Evolutionary conservation across 2,797 vertebrate species (phyloP).

Genomic region (Pangasius krempfi): DNA sequence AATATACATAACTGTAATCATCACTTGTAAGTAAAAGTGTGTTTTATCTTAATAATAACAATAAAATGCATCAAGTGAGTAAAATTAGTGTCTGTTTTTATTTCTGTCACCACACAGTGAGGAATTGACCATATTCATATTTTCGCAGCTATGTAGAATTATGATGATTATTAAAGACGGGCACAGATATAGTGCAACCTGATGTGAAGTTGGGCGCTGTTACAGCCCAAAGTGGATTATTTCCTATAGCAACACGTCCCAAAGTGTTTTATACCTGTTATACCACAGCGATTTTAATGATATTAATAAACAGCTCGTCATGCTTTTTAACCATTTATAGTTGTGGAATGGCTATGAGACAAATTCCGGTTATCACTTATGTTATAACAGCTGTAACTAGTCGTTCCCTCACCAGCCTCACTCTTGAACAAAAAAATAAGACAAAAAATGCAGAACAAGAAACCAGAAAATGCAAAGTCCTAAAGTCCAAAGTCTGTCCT

Average conservation of each 20-base stretch:
- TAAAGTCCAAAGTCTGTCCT: neutral
- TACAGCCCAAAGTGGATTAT: neutral
- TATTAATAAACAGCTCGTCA: neutral
- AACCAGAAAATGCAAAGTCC: neutral
- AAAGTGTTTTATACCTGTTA: neutral
- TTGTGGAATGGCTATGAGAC: neutral
- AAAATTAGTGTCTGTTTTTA: conserved; percentile 31
- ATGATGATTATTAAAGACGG: neutral
- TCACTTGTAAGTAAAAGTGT: conserved; percentile 81
- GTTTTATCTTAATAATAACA: conserved; percentile 79
- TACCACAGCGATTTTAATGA: neutral
- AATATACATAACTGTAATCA: conserved; percentile 81
- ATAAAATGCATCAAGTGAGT: conserved; percentile 71
- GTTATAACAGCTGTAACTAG: neutral
- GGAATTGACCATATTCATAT: neutral
- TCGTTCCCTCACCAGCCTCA: neutral
- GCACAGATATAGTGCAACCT: neutral
- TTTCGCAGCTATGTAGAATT: neutral
- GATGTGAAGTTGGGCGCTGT: neutral
- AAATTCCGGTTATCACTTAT: neutral
- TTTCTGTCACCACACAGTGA: neutral
- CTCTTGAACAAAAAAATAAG: neutral
- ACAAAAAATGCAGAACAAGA: neutral
- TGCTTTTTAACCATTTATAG: neutral
- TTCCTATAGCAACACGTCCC: neutral